Base-by-base conservation (phyloP, 1,140 invertebrate genomes). In the Lordiphosa mommai region DNA sequence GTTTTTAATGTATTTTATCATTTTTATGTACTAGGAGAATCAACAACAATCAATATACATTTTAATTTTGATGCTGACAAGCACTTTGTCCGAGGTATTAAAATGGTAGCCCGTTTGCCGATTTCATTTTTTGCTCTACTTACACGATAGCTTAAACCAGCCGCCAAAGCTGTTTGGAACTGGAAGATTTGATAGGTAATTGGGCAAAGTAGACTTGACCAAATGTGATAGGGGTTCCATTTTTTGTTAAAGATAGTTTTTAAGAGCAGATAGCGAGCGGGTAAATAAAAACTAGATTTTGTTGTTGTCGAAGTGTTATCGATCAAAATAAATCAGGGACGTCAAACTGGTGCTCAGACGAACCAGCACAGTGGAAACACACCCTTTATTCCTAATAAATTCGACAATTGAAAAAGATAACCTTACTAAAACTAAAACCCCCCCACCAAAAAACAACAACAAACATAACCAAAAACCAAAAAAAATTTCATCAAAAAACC, bases 131-230 rank as follows among this genome's bases (percentile, higher is more conserved):
- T 53, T 4, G 20, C 0, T 89, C 0, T 12, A 40, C 90, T 90
- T 91, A 95, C 95, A 90, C 89, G 94, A 92, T 52, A 95, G 90
- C 68, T 91, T 92, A 84, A 96, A 95, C 94, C 94, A 95, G 72
- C 95, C 95, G 40, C 93, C 92, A 64, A 95, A 88, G 3, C 92
- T 91, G 77, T 95, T 92, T 1, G 95, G 95, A 77, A 96, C 92
- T 9, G 95, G 95, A 66, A 96, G 90, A 80, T 91, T 91, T 38
- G 93, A 90, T 49, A 95, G 91, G 90, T 95, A 95, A 89, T 95
- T 93, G 1, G 95, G 94, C 59, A 95, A 80, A 13, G 92, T 92
- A 46, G 92, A 91, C 91, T 95, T 95, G 1, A 96, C 91, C 80
- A 95, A 87, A 66, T 92, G 91, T 38, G 93, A 92, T 27, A 95